Percentiles rank a stretch among this genome's conserved stretches.
Evolutionary conservation across 2,797 vertebrate genomes (phyloP).

Genomic region (Clarias pachynema): DNA sequence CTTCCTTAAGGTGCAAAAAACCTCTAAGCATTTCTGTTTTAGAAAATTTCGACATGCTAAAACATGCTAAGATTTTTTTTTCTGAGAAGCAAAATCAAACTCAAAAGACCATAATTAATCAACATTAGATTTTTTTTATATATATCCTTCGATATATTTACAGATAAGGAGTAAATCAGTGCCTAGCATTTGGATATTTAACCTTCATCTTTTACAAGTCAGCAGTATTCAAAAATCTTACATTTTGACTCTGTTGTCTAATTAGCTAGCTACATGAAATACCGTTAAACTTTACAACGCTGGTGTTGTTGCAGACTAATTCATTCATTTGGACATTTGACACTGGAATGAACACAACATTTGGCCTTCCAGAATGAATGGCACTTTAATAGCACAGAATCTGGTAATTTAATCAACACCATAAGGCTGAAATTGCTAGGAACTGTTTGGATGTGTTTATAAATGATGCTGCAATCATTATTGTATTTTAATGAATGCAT

Average conservation of each 20-base stretch:
- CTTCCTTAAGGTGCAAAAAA: slow-evolving; percentile 36
- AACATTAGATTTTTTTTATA: background rate
- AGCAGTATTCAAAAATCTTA: slow-evolving; percentile 4
- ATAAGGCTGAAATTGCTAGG: slow-evolving; percentile 26
- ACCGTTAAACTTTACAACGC: background rate
- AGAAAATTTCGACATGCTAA: slow-evolving; percentile 12
- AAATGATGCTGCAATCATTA: slow-evolving; percentile 1
- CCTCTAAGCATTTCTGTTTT: background rate
- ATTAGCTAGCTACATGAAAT: background rate
- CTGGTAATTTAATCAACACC: background rate
- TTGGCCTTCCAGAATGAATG: background rate
- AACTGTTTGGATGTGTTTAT: slow-evolving; percentile 11
- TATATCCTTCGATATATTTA: background rate
- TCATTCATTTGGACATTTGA: background rate
- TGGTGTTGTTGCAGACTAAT: background rate
- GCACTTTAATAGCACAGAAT: background rate
- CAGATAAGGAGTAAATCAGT: background rate
- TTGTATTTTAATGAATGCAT: background rate
- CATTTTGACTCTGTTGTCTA: background rate
- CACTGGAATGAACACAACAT: background rate
- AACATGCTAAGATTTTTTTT: background rate
- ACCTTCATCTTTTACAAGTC: slow-evolving; percentile 33
- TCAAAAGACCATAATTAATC: slow-evolving; percentile 9
- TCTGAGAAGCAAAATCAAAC: background rate
- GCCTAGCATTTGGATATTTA: background rate